These are phyloP conservation scores for Trachythela sp. DNA, from an alignment of 64 coral and sea anemone genomes.

Conservation along the genomic window DNA sequence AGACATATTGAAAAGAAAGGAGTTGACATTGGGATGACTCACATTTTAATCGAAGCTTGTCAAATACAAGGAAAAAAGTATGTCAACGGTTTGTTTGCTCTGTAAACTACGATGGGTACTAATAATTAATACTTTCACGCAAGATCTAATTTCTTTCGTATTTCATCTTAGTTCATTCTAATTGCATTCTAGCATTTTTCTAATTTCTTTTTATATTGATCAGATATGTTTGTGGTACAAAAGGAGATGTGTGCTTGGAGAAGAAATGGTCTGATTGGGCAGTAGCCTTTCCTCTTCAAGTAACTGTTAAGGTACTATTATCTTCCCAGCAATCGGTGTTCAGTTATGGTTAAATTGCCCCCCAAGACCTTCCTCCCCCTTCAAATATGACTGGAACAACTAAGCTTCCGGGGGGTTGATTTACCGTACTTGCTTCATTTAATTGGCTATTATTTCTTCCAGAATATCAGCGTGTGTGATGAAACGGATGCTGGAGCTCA, in stretches of 20 bases:
- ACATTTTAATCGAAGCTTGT: conserved; percentile 69
- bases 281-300: conserved; percentile 56
- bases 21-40: conserved; percentile 67
- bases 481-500: conserved; percentile 50
- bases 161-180: too few relatives aligned
- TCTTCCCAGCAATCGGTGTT: too few relatives aligned
- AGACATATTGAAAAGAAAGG: conserved; percentile 71
- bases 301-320: background rate
- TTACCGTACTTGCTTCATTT: background rate
- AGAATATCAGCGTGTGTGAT: conserved; percentile 76
- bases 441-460: background rate
- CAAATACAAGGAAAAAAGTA: conserved; percentile 89
- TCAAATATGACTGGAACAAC: background rate
- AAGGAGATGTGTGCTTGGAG: conserved; percentile 88
- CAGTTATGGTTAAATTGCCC: too few relatives aligned
- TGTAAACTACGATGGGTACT: background rate
- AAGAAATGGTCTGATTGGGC: conserved; percentile 76
- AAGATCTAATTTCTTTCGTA: background rate
- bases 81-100: background rate
- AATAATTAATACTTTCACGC: background rate
- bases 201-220: background rate
- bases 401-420: background rate
- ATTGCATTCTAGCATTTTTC: background rate
- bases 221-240: conserved; percentile 77
- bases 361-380: too few relatives aligned